Evolutionary conservation across 2,113 vertebrate genomes (phyloP), one percentile per base, ranked within the genome.

Genomic region (Neodon shergylaensis): DNA sequence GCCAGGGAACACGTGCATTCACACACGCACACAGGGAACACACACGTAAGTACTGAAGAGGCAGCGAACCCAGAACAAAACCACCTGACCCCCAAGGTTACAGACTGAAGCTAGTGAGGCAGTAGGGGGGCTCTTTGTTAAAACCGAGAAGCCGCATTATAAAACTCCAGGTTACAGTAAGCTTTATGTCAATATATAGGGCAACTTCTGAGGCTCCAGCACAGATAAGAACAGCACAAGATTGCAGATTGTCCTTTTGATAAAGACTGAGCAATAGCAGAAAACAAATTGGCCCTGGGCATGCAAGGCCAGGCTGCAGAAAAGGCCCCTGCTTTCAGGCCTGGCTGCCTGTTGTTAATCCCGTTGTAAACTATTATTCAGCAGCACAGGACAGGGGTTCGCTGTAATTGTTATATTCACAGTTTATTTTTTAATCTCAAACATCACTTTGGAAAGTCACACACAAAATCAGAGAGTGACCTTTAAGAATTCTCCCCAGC

Each of bases 401-500:
- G 52, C 33, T 3, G 0, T 95, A 96, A 96, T 94, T 96, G 88
- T 58, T 93, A 82, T 47, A 91, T 19, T 96, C 91, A 54, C 54
- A 61, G 63, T 44, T 83, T 39, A 33, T 61, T 47, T 44, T 68
- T 92, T 87, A 86, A 96, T 92, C 95, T 96, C 95, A 96, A 95
- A 93, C 77, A 97, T 39, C 3, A 1, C 74, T 97, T 97, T 95
- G 87, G 88, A 97, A 96, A 98, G 77, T 58, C 93, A 94, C 95
- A 94, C 90, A 83, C 92, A 61, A 88, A 97, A 95, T 96, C 78
- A 42, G 89, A 96, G 39, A 94, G 70, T 95, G 97, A 97, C 97
- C 97, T 97, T 97, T 97, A 96, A 96, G 97, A 96, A 95, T 92
- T 96, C 95, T 90, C 83, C 79, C 94, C 93, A 94, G 94, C 92